phyloP scores from a whole-genome alignment of 2,113 vertebrate species.

The Canis aureus region DNA sequence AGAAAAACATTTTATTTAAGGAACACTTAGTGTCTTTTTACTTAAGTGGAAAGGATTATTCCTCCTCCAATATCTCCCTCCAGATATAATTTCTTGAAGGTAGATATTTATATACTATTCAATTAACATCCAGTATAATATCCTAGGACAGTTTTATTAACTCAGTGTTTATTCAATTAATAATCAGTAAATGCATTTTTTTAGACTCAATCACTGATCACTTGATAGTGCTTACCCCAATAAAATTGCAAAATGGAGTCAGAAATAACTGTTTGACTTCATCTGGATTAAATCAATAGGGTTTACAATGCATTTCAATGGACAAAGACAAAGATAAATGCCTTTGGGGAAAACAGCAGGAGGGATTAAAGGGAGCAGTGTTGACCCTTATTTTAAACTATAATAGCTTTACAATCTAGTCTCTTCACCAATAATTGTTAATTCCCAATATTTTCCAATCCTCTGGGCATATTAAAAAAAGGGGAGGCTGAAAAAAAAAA shows the following conservation, averaged over 20 bases:
- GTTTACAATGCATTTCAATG: slow-evolving; percentile 7
- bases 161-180: slow-evolving; percentile 67
- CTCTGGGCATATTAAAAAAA: slow-evolving; percentile 69
- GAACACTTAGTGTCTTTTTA: slow-evolving; percentile 41
- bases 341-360: slow-evolving; percentile 41
- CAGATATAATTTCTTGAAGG: slow-evolving; percentile 45
- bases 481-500: slow-evolving; percentile 17
- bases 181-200: slow-evolving; percentile 70
- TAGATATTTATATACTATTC: slow-evolving; percentile 42
- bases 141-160: slow-evolving; percentile 58
- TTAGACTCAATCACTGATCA: slow-evolving; percentile 66
- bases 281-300: slow-evolving; percentile 73
- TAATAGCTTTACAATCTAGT: slow-evolving; percentile 51
- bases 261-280: slow-evolving; percentile 54
- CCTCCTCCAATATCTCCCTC: neutral
- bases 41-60: slow-evolving; percentile 15
- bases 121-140: slow-evolving; percentile 63
- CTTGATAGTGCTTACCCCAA: slow-evolving; percentile 63
- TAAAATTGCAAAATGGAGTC: slow-evolving; percentile 52
- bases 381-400: slow-evolving; percentile 66
- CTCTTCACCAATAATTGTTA: slow-evolving; percentile 69
- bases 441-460: slow-evolving; percentile 64
- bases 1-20: slow-evolving; percentile 64
- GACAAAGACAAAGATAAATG: slow-evolving; percentile 66
- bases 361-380: slow-evolving; percentile 53